phyloP scores from a whole-genome alignment of 2,113 vertebrate species.

The Thryonomys swinderianus region DNA sequence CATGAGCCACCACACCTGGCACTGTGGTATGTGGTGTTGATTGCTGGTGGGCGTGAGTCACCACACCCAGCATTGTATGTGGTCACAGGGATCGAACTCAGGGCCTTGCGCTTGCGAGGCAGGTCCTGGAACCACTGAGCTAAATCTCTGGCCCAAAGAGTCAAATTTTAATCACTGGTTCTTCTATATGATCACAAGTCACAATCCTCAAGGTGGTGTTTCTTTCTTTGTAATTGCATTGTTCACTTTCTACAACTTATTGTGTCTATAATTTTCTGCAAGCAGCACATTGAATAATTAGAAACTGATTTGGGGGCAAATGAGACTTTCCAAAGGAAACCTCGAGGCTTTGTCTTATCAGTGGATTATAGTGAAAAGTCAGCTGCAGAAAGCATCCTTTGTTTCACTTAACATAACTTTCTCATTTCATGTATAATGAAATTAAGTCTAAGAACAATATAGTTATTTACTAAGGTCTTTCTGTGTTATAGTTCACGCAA shows the following conservation, averaged over 20 bases:
- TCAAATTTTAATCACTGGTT: not conserved
- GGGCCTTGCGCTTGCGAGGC: too few relatives aligned
- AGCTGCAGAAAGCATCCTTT: conserved; percentile 4
- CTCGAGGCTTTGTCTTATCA: not conserved
- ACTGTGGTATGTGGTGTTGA: too few relatives aligned
- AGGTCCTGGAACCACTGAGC: too few relatives aligned
- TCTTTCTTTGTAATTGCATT: not conserved
- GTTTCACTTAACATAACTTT: not conserved
- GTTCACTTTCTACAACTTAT: not conserved
- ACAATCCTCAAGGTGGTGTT: not conserved
- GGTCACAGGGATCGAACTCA: too few relatives aligned
- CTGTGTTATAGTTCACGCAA: not conserved
- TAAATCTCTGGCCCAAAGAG: too few relatives aligned
- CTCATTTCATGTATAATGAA: not conserved
- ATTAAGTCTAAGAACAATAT: not conserved
- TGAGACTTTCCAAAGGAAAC: not conserved
- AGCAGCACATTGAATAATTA: not conserved
- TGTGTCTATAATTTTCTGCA: not conserved
- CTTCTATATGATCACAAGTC: not conserved
- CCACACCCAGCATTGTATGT: too few relatives aligned
- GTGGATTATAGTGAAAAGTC: not conserved
- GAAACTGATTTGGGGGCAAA: not conserved
- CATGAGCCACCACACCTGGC: too few relatives aligned
- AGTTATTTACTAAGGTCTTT: not conserved
- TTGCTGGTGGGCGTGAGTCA: too few relatives aligned